Base-by-base conservation (phyloP, 2,113 vertebrate genomes). In the Panthera leo region DNA sequence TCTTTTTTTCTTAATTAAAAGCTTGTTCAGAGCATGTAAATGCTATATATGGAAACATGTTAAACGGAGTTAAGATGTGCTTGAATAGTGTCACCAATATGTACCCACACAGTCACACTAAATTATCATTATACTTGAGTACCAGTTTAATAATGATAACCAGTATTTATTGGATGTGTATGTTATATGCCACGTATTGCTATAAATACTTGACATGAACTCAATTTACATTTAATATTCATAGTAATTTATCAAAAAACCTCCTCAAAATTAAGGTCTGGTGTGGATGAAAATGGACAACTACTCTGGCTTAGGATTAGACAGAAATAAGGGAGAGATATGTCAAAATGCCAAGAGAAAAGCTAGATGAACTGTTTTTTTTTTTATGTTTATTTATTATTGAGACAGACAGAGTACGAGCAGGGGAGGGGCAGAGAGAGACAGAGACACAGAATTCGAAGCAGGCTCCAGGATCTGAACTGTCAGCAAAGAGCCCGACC, bases 191-290 rank as follows among this genome's bases (percentile, higher is more conserved):
- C 48, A 79, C 5, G 18, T 42, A 58, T 61, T 91, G 53, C 45
- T 63, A 2, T 39, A 83, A 90, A 21, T 91, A 29, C 42, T n/a
- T 90, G 61, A 90, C 2, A 73, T 48, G 39, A 58, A 90, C 14
- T 94, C 27, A 58, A 89, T 93, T 78, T 91, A 95, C 1, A 89
- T 63, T 78, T 96, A 85, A 89, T 25, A 87, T 14, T 80, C 25
- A 92, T 0, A 67, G 36, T 70, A 91, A 92, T 15, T 51, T 82
- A 29, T n/a, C 96, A 5, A 90, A 94, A 96, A 86, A 67, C 14
- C 79, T 93, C 65, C 86, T 89, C 67, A 91, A 82, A 92, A 12
- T 67, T 73, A 96, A 85, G n/a, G 42, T 85, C 45, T 31, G 34
- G 9, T 12, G 7, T 89, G 27, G 23, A 0, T 94, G 73, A 95